These are phyloP conservation scores for Polydrusus tereticollis DNA, from an alignment of 2,888 invertebrate genomes.

Conservation along the genomic window DNA sequence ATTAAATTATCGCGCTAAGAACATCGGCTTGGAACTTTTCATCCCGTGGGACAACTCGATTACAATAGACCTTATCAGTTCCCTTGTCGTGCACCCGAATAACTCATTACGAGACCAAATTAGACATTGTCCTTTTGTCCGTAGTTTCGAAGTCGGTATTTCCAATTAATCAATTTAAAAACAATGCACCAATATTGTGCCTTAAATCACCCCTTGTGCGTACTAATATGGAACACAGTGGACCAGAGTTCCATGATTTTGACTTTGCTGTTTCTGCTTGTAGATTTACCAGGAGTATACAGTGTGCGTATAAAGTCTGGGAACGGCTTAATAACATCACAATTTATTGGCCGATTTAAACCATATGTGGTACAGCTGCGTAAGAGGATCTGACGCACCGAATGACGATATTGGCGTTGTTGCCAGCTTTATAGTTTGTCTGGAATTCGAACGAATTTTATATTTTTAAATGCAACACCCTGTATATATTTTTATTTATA, in stretches of 20 bases:
- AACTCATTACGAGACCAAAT: conserved; percentile 41
- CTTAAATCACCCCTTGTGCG: not conserved
- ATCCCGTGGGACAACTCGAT: conserved; percentile 44
- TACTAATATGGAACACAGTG: conserved; percentile 8
- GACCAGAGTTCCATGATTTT: not conserved
- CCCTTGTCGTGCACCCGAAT: conserved; percentile 34
- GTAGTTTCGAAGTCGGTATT: conserved; percentile 31
- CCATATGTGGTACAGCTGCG: no score
- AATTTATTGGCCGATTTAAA: no score
- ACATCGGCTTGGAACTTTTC: conserved; percentile 32
- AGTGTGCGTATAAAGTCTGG: no score
- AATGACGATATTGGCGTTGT: no score
- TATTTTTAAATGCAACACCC: no score
- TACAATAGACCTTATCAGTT: conserved; percentile 36
- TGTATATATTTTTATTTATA: no score
- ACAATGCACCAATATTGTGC: conserved; percentile 35
- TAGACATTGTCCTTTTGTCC: conserved; percentile 41
- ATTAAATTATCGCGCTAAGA: conserved; percentile 36
- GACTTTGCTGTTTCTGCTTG: no score
- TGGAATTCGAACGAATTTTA: no score
- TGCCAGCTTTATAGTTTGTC: no score
- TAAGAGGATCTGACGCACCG: no score
- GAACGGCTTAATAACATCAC: no score
- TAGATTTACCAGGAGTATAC: no score
- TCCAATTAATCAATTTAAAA: conserved; percentile 45